These are phyloP conservation scores for Sula dactylatra DNA, from an alignment of 2,113 vertebrate species.

Conservation along the genomic window DNA sequence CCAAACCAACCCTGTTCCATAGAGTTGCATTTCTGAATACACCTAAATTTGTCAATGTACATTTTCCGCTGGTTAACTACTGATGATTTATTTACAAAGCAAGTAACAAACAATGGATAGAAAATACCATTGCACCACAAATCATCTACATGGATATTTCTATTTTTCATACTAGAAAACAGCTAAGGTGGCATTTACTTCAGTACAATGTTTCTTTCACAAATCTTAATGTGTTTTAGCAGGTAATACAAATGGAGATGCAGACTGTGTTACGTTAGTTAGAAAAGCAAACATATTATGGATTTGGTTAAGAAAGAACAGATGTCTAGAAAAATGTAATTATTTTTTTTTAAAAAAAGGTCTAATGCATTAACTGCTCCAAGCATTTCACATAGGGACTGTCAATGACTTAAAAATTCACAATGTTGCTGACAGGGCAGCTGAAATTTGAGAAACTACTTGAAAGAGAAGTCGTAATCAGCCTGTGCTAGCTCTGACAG, in stretches of 20 bases:
- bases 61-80: neutral
- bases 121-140: slow-evolving; percentile 44
- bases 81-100: slow-evolving; percentile 47
- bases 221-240: slow-evolving; percentile 16
- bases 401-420: neutral
- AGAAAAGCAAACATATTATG: slow-evolving; percentile 20
- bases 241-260: slow-evolving; percentile 14
- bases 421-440: neutral
- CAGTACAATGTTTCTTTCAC: neutral
- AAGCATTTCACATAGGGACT: neutral
- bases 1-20: neutral
- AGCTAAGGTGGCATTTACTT: slow-evolving; percentile 2
- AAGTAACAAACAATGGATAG: slow-evolving; percentile 25
- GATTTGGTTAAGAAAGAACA: neutral
- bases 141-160: slow-evolving; percentile 21
- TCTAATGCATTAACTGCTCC: neutral
- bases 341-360: neutral
- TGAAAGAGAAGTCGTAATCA: neutral
- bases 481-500: neutral
- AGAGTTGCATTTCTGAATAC: neutral
- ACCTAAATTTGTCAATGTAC: slow-evolving; percentile 4
- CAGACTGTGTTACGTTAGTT: neutral
- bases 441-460: neutral
- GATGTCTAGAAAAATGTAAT: neutral
- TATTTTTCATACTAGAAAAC: slow-evolving; percentile 31